A percentile compares a stretch with the other conserved stretches of the same genome.
Evolutionary conservation across 2,113 vertebrate genomes (phyloP).

Genomic region (Ramphastos sulfuratus): DNA sequence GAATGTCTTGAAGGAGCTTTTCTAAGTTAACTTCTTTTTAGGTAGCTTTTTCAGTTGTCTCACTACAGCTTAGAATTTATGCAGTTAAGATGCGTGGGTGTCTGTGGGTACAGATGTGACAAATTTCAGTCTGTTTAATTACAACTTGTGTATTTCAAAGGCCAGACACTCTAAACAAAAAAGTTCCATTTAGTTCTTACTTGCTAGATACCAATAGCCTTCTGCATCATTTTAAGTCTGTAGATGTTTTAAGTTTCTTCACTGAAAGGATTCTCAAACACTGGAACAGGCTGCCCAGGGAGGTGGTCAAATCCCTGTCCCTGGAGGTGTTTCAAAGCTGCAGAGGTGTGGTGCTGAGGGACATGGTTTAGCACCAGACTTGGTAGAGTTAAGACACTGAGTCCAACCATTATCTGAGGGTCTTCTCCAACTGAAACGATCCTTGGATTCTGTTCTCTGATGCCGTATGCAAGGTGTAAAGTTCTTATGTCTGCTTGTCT

Average conservation of each 20-base stretch:
- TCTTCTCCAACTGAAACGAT: too few species aligned
- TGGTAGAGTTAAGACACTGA: too few species aligned
- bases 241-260: too few species aligned
- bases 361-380: too few species aligned
- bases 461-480: neutral
- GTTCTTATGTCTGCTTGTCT: neutral
- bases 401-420: too few species aligned
- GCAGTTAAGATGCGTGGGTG: neutral
- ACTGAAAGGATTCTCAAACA: too few species aligned
- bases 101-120: neutral
- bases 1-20: neutral
- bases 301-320: too few species aligned
- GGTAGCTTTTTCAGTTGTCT: neutral
- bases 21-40: neutral
- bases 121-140: neutral
- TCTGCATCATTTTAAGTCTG: neutral
- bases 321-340: too few species aligned
- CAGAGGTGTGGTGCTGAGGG: too few species aligned
- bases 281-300: too few species aligned
- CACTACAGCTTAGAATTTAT: neutral
- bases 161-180: neutral
- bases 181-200: neutral
- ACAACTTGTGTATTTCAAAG: neutral
- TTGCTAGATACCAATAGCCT: neutral
- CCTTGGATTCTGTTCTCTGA: too few species aligned